Evolutionary conservation across 1,140 invertebrate species (phyloP), one percentile per base, ranked within the genome.

Genomic region (Drosophila ananassae): DNA sequence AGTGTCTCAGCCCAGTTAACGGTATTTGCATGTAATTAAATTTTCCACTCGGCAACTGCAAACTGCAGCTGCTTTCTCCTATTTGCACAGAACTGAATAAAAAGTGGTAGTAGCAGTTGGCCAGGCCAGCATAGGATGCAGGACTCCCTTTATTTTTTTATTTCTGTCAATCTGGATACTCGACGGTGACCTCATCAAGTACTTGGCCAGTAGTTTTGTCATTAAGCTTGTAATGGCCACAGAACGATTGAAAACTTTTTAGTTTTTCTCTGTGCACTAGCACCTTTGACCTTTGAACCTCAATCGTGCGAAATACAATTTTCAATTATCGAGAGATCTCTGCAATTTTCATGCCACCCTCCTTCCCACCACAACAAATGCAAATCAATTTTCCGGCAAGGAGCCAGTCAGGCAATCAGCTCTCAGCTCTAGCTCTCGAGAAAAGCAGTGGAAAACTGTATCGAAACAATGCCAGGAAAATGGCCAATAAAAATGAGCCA

Each of bases 21-120:
- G 68, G 68, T 82, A 82, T 82, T 82, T 82, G 79, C 79, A 82
- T 82, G 79, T 82, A 82, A 82, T 82, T 82, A 82, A 82, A 82
- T 82, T 82, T 77, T 82, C 63, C 79, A 82, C 79, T 82, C 76
- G 73, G 55, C 72, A 80, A 77, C 76, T 73, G 77, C 58, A 67
- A 79, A 79, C 77, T 80, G 78, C 77, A 77, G 79, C 78, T 79
- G 76, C 66, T 77, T 61, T 82, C 69, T 64, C 55, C 54, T 80
- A 80, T 80, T 80, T 80, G 78, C 73, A 55, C 55, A 80, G 54
- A 37, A 78, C 69, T 73, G 76, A 57, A 79, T 60, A 77, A 57
- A 77, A 67, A 67, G n/a, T 44, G 41, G n/a, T 2, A 44, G 28
- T 13, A 6, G 34, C 34, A 32, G 67, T 67, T 55, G 13, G 28